Evolutionary conservation across 1,140 invertebrate species (phyloP).

Genomic region (Notospermus geniculatus): DNA sequence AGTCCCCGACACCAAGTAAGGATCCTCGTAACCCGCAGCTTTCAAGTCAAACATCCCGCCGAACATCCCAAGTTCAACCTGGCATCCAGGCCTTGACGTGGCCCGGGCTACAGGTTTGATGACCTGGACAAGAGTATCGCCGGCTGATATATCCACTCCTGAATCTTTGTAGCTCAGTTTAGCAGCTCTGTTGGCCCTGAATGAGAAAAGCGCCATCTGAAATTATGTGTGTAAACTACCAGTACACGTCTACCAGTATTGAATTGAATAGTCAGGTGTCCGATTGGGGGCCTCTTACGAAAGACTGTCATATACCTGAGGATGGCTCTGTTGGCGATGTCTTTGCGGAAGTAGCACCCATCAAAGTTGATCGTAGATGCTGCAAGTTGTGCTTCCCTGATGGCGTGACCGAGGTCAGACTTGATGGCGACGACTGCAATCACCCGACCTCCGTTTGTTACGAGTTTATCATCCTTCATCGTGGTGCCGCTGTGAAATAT

Average conservation of each 20-base stretch:
- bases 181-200: too few species aligned
- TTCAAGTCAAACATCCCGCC: slow-evolving; percentile 86
- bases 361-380: slow-evolving; percentile 77
- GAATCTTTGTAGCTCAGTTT: slow-evolving; percentile 82
- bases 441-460: slow-evolving; percentile 91
- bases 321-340: slow-evolving; percentile 86
- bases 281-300: background rate
- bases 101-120: slow-evolving; percentile 74
- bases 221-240: background rate
- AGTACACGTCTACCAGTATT: background rate
- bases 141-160: slow-evolving; percentile 91
- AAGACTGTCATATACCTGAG: slow-evolving; percentile 64
- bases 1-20: slow-evolving; percentile 87
- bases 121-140: slow-evolving; percentile 76
- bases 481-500: slow-evolving; percentile 63
- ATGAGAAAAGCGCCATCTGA: too few species aligned
- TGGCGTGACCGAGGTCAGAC: slow-evolving; percentile 67
- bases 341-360: slow-evolving; percentile 79
- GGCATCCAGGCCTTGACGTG: slow-evolving; percentile 64
- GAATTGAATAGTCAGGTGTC: background rate
- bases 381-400: slow-evolving; percentile 59
- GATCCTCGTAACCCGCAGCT: slow-evolving; percentile 67
- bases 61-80: slow-evolving; percentile 83
- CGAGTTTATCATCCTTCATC: slow-evolving; percentile 52
- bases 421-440: slow-evolving; percentile 75